Percentiles rank a stretch among this genome's conserved stretches.
Conservation (phyloP, 2,113 vertebrate species). For the Aspiorhynchus laticeps region DNA sequence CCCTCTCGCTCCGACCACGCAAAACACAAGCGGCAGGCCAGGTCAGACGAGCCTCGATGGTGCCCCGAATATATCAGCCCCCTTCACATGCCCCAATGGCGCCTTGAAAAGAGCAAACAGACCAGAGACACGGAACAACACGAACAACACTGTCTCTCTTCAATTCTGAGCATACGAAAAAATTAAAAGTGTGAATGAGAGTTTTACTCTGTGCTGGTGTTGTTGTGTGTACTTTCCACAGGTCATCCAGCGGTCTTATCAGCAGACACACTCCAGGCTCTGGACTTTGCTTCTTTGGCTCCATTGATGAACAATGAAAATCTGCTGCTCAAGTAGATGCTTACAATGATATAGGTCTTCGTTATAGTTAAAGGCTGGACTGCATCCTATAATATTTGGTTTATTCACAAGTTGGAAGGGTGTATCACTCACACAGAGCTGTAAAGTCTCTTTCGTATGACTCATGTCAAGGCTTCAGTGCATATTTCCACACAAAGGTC, state of each 20-base stretch:
- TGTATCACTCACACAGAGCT: slow-evolving; percentile 6
- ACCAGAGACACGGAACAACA: slow-evolving; percentile 59
- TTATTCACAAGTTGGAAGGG: not conserved
- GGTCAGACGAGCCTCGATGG: slow-evolving; percentile 52
- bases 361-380: not conserved
- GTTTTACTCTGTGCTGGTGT: not conserved
- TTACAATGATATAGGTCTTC: not conserved
- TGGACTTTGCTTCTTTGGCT: slow-evolving; percentile 36
- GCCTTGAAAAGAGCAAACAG: slow-evolving; percentile 52
- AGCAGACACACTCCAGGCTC: slow-evolving; percentile 38
- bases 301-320: slow-evolving; percentile 4
- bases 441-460: not conserved
- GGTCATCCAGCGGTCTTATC: slow-evolving; percentile 42
- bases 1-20: slow-evolving; percentile 51
- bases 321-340: not conserved
- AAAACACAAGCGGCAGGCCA: slow-evolving; percentile 59
- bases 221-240: slow-evolving; percentile 12
- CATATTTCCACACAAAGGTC: not conserved
- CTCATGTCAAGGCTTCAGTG: not conserved
- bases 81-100: slow-evolving; percentile 13
- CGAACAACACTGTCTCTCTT: not conserved
- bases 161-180: not conserved
- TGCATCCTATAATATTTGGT: too few species aligned
- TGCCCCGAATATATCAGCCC: not conserved
- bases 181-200: not conserved